Evolutionary conservation across 2,113 vertebrate species (phyloP).

Genomic region (Carettochelys insculpta): DNA sequence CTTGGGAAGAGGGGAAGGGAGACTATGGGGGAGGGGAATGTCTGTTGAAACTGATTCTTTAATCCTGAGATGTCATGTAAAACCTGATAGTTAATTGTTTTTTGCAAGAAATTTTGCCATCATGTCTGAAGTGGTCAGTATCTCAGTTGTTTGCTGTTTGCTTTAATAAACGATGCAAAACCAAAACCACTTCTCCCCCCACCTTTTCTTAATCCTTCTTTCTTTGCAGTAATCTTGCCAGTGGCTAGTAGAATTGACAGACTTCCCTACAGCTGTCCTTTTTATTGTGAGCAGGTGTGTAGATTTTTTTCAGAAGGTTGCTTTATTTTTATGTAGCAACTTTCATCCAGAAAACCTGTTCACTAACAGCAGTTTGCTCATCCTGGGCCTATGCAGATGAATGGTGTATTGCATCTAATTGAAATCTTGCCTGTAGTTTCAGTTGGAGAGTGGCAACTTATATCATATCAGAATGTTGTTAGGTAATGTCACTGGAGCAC

Average conservation of each 20-base stretch:
- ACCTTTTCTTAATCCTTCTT: not conserved
- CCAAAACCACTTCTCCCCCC: not conserved
- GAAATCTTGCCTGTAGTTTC: not conserved
- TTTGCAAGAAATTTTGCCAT: not conserved
- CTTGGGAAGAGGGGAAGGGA: not conserved
- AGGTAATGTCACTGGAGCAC: not conserved
- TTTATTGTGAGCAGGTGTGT: not conserved
- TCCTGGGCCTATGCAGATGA: not conserved
- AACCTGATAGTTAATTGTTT: not conserved
- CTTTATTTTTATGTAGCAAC: not conserved
- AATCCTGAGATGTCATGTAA: slow-evolving; percentile 14
- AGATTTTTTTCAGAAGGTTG: not conserved
- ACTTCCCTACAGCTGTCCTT: not conserved
- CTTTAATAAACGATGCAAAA: not conserved
- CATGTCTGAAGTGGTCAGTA: no score
- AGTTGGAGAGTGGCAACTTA: not conserved
- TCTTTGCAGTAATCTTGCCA: not conserved
- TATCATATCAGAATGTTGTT: not conserved
- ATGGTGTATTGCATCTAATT: rapidly evolving
- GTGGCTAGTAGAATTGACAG: not conserved
- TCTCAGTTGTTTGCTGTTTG: not conserved
- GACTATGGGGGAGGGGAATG: not conserved
- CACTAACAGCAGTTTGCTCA: rapidly evolving
- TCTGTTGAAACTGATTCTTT: slow-evolving; percentile 29
- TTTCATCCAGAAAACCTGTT: not conserved